A percentile compares a stretch with the other conserved stretches of the same genome.
These are phyloP conservation scores for Bubo scandiacus DNA, from an alignment of 2,113 vertebrate species.

Conservation along the genomic window DNA sequence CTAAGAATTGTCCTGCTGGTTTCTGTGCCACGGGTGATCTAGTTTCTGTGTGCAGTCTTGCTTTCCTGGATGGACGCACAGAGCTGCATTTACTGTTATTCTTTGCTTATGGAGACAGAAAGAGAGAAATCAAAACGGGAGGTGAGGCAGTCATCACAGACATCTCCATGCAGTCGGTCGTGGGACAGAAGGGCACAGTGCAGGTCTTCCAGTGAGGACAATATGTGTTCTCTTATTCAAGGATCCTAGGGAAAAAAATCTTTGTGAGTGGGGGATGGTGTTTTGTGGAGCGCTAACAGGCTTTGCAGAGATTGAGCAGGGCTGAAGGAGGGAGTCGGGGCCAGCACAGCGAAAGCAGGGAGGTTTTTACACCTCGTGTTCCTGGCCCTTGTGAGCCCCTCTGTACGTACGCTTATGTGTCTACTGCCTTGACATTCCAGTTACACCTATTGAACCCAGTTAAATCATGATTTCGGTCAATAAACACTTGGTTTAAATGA, in stretches of 20 bases:
- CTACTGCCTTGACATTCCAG: background rate
- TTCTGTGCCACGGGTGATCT: background rate
- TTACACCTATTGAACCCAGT: background rate
- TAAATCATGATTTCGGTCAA: background rate
- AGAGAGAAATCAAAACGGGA: background rate
- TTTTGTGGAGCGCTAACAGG: background rate
- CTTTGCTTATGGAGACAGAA: fast-evolving
- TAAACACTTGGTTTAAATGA: background rate
- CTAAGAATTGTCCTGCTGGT: background rate
- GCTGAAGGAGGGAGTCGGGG: background rate
- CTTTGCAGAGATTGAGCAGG: background rate
- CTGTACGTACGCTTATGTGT: fast-evolving
- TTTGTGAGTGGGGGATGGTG: background rate
- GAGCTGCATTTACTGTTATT: background rate
- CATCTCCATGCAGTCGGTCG: fast-evolving
- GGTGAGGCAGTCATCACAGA: background rate
- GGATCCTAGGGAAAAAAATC: background rate
- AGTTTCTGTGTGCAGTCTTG: background rate
- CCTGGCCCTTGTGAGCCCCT: background rate
- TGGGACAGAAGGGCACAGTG: background rate
- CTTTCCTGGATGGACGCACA: background rate
- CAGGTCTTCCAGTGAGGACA: background rate
- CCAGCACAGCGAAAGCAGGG: background rate
- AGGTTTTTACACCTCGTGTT: background rate
- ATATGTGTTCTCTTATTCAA: background rate